Base-by-base conservation (phyloP, 2,113 vertebrate genomes). In the Brachionichthys hirsutus region DNA sequence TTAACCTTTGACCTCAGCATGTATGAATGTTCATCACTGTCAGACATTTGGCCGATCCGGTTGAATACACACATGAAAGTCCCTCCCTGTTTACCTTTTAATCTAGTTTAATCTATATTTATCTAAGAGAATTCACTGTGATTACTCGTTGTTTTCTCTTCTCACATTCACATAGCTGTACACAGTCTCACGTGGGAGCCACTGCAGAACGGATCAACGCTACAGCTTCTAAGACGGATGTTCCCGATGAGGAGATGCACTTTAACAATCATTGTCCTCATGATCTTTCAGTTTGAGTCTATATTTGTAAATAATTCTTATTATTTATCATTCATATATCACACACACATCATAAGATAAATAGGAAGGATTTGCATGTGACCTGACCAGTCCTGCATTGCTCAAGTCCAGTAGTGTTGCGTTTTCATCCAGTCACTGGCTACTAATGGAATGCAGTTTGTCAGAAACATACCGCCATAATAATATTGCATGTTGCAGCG, bases 21-120 rank as follows among this genome's bases (percentile, higher is more conserved):
- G 17, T 84, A 83, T 73, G 62, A 87, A 70, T 82, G 86, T 89
- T 85, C 60, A 88, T 90, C 87, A 89, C 89, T 82, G 87, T 84
- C 78, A 88, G 70, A 78, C 47, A 15, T 49, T 73, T 17, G 4
- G 60, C 45, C 56, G 16, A 8, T 46, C 45, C 43, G 50, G 51
- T 63, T 49, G 17, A 50, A 52, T 4, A 50, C 60, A 72, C 57
- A 68, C 81, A 66, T 48, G 48, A 56, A 9, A 67, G 38, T 54
- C 40, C 10, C 41, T 58, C 53, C 9, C 19, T 68, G 64, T 70
- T 77, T 78, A 47, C 47, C 6, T 72, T 52, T 59, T 49, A 47
- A 36, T 22, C 17, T 14, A 16, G 64, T 66, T 61, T 50, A 38
- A 22, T 64, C 52, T 48, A 47, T 62, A 44, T 70, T 62, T 45